phyloP scores from a whole-genome alignment of 2,888 invertebrate species.

The Perizoma flavofasciatum region DNA sequence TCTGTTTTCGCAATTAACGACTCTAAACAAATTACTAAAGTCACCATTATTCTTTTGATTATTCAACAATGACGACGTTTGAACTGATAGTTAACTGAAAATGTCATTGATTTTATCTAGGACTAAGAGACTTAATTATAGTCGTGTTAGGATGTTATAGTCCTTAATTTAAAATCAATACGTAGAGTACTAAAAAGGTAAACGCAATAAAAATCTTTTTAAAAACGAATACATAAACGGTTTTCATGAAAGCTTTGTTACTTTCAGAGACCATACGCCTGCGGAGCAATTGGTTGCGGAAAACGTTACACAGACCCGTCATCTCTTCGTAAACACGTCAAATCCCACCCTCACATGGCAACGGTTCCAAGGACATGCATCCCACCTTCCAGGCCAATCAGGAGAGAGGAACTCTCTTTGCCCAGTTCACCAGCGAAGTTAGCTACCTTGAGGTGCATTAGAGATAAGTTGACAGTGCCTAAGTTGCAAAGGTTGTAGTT shows the following conservation, averaged over 20 bases:
- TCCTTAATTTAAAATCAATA: too few relatives aligned
- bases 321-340: conserved; percentile 95
- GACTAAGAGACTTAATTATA: too few relatives aligned
- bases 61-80: too few relatives aligned
- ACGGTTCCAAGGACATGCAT: conserved; percentile 71
- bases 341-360: conserved; percentile 87
- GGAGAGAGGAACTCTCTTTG: conserved; percentile 65
- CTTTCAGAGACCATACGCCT: conserved; percentile 94
- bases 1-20: too few relatives aligned
- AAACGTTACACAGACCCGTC: conserved; percentile 98
- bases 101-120: too few relatives aligned
- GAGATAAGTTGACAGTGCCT: conserved; percentile 74
- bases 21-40: too few relatives aligned
- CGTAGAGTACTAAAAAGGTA: too few relatives aligned
- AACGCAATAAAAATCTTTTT: too few relatives aligned
- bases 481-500: conserved; percentile 62
- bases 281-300: conserved; percentile 92
- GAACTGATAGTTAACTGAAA: too few relatives aligned
- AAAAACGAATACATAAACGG: too few relatives aligned
- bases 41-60: too few relatives aligned
- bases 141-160: too few relatives aligned
- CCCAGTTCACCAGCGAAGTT: conserved; percentile 77
- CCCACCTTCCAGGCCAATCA: conserved; percentile 60
- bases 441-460: conserved; percentile 69
- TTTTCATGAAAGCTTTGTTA: background rate